phyloP scores from a whole-genome alignment of 2,797 vertebrate species.

The Macropodus opercularis region DNA sequence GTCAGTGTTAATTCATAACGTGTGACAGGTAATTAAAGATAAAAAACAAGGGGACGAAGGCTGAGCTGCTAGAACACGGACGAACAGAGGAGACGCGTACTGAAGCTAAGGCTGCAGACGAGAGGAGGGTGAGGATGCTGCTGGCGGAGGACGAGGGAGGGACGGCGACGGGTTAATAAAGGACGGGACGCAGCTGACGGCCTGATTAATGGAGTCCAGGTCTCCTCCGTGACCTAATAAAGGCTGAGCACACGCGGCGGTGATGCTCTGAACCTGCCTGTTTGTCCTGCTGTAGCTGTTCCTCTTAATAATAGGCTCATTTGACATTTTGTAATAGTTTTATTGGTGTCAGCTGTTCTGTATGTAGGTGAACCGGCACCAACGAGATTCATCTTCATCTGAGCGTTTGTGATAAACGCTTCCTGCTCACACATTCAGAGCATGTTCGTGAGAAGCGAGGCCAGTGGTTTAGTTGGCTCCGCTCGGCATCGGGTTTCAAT shows the following conservation, averaged over 20 bases:
- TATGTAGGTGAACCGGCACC: not conserved
- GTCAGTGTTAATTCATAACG: not conserved
- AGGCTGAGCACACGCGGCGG: not conserved
- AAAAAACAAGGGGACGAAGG: not conserved
- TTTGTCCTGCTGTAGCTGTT: not conserved
- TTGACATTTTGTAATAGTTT: too few species aligned
- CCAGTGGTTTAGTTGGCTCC: not conserved
- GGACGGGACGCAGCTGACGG: not conserved
- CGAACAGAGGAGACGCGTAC: not conserved
- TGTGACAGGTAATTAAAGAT: not conserved
- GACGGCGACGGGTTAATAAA: not conserved
- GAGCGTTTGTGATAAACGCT: not conserved
- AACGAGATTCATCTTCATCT: not conserved
- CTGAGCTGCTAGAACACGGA: not conserved
- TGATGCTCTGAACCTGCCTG: not conserved
- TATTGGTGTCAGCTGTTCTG: not conserved
- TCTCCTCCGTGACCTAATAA: not conserved
- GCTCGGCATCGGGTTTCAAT: too few species aligned
- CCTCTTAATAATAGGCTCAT: too few species aligned
- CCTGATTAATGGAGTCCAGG: not conserved
- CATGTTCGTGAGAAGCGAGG: not conserved
- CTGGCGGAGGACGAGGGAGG: not conserved
- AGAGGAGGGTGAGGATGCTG: slow-evolving; percentile 1
- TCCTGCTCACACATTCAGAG: too few species aligned
- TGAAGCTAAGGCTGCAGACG: not conserved